Percentiles rank a stretch among this genome's conserved stretches.
Evolutionary conservation across 2,888 invertebrate species (phyloP).

Genomic region (Epiblema foenella): DNA sequence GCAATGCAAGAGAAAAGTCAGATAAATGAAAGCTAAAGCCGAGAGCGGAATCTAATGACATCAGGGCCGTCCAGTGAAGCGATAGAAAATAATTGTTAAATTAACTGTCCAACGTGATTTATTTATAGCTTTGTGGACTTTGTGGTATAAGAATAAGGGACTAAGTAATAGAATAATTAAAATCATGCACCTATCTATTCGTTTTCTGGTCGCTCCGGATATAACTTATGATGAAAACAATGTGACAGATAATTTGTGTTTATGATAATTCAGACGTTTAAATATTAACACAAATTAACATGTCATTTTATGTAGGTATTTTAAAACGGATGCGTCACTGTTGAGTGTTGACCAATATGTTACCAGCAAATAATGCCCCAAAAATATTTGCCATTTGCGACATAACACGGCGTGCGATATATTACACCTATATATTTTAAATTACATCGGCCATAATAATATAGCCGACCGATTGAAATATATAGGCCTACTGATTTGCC

Average conservation of each 20-base stretch:
- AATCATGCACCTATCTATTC: no score
- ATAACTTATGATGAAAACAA: conserved; percentile 31
- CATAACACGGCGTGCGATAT: background rate
- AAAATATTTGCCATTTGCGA: background rate
- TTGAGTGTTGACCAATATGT: background rate
- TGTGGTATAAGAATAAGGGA: background rate
- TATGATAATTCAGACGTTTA: conserved; percentile 49
- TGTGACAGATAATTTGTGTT: conserved; percentile 42
- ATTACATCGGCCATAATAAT: no score
- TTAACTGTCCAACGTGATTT: conserved; percentile 12
- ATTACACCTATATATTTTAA: no score
- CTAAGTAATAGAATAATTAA: background rate
- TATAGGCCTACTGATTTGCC: no score
- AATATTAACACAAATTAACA: conserved; percentile 60
- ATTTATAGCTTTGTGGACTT: conserved; percentile 1
- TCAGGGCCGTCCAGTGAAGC: conserved; percentile 15
- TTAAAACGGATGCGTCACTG: background rate
- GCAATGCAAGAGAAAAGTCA: conserved; percentile 1
- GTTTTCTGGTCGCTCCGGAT: background rate
- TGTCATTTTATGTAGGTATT: conserved; percentile 53
- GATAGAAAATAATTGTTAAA: conserved; percentile 37
- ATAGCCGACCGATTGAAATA: no score
- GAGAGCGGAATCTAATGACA: conserved; percentile 28
- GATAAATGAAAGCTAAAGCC: conserved; percentile 20
- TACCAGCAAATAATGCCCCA: background rate